Conservation (phyloP, 2,888 invertebrate species). For the Andrena marginata region DNA sequence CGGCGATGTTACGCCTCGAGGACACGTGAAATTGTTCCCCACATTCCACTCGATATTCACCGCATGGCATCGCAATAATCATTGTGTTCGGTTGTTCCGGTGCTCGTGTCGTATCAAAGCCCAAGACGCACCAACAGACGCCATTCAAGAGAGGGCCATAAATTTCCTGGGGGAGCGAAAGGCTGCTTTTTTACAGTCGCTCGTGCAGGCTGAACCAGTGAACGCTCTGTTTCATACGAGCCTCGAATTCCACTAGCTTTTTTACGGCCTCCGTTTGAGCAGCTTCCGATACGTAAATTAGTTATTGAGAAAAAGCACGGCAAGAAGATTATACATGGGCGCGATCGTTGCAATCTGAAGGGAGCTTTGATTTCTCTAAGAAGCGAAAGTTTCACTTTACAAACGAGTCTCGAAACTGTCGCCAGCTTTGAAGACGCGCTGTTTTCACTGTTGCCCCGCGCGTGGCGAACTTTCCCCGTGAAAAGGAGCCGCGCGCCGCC, state of each 20-base stretch:
- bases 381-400: too few relatives aligned
- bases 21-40: constrained; percentile 55
- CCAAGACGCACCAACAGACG: constrained; percentile 53
- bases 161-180: constrained; percentile 58
- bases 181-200: constrained; percentile 43
- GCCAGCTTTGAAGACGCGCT: too few relatives aligned
- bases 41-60: constrained; percentile 28
- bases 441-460: neutral
- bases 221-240: constrained; percentile 50
- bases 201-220: constrained; percentile 35
- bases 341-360: too few relatives aligned
- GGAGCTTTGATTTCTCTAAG: too few relatives aligned
- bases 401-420: too few relatives aligned
- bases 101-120: constrained; percentile 63
- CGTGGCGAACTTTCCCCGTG: neutral
- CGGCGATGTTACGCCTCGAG: constrained; percentile 66
- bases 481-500: neutral
- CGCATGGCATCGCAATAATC: constrained; percentile 59
- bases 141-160: constrained; percentile 58
- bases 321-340: neutral
- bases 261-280: constrained; percentile 48
- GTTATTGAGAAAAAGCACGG: constrained; percentile 28
- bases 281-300: constrained; percentile 50
- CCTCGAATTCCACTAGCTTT: constrained; percentile 43
- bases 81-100: constrained; percentile 67